Percentiles rank a stretch among this genome's conserved stretches.
Evolutionary conservation across 2,888 invertebrate species (phyloP).

Genomic region (Tipula vernalis): DNA sequence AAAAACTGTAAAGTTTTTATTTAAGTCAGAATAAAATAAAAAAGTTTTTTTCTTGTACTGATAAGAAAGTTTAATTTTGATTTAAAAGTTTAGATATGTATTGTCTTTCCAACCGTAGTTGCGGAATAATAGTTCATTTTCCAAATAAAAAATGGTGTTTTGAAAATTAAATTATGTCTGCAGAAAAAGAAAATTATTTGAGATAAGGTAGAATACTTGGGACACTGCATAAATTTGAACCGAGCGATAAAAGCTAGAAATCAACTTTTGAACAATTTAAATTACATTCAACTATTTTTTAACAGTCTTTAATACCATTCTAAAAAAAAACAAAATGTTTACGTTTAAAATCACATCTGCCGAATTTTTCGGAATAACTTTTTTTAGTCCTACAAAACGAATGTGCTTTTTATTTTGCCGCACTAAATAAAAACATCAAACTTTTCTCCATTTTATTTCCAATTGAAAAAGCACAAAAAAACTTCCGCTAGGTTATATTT

Average conservation of each 20-base stretch:
- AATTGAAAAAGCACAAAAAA: not conserved
- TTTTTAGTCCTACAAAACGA: not conserved
- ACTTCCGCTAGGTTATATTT: not conserved
- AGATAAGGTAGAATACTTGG: not conserved
- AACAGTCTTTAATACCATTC: too few species aligned
- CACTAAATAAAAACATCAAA: not conserved
- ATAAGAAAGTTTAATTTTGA: not conserved
- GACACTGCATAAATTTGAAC: not conserved
- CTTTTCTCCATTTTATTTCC: not conserved
- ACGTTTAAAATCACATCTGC: too few species aligned
- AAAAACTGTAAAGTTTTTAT: not conserved
- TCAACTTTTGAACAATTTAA: too few species aligned
- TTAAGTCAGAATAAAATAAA: not conserved
- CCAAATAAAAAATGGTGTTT: not conserved
- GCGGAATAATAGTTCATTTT: not conserved
- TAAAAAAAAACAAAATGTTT: too few species aligned
- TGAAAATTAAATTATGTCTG: not conserved
- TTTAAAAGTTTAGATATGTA: not conserved
- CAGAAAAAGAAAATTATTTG: not conserved
- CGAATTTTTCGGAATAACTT: too few species aligned
- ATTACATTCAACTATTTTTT: too few species aligned
- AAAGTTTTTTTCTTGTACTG: not conserved
- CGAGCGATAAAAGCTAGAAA: too few species aligned
- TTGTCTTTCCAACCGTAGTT: not conserved
- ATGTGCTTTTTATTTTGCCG: not conserved